Base-by-base conservation (phyloP, 2,888 invertebrate genomes). In the Ophion costatus region DNA sequence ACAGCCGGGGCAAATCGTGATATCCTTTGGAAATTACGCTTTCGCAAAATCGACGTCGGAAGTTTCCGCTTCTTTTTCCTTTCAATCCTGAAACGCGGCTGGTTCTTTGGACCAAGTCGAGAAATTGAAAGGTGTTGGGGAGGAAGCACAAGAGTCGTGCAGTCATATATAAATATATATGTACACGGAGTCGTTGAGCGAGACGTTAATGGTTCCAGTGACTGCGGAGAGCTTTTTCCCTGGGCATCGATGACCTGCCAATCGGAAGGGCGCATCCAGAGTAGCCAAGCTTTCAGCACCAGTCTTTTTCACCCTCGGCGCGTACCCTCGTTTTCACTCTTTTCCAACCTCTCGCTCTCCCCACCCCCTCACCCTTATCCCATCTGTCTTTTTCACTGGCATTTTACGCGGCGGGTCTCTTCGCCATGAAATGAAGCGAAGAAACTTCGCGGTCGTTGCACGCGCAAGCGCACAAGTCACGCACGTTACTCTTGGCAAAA, bases 121-220 rank as follows among this genome's bases (percentile, higher is more conserved):
- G 80, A 57, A 80, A 80, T 71, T 66, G 80, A 76, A 80, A 70
- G 42, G 63, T 64, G 69, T 75, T 42, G 61, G 64, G 57, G 17
- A 76, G 56, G 20, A 38, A 45, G 63, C 20, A 57, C 45, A 57
- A 75, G 63, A 56, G 22, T 42, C n/a, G 10, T 24, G 5, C 2
- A 59, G 29, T 11, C 22, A 33, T 38, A 14, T 64, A 70, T 61
- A 69, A 20, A 63, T 56, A 76, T 64, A 71, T 76, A 63, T 51
- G 59, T 59, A 63, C 17, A 29, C n/a, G 42, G 74, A 33, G 61
- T 73, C 73, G 59, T 63, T 74, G 74, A 74, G 38, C 38, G 38
- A 78, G 74, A 75, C 82, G 84, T 82, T 82, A 84, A 84, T 84
- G 84, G 81, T 78, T 84, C 57, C 69, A 82, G 33, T 74, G 74